These are phyloP conservation scores for Lasioglossum marginatum DNA, from an alignment of 2,888 invertebrate genomes.

Conservation along the genomic window DNA sequence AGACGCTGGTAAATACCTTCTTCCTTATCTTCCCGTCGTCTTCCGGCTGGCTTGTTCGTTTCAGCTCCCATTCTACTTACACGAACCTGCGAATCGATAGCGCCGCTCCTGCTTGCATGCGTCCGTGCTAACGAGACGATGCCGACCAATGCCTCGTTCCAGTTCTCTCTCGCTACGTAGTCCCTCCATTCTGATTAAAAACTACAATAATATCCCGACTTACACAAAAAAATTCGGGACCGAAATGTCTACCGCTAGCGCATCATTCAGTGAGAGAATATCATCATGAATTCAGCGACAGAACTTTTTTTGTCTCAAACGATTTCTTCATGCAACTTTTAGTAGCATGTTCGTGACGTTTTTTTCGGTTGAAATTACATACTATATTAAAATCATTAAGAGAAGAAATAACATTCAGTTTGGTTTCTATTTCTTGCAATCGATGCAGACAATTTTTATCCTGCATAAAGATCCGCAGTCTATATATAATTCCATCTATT, in stretches of 20 bases:
- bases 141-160: slow-evolving; percentile 1
- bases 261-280: not conserved
- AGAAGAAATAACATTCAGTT: too few species aligned
- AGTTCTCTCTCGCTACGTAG: not conserved
- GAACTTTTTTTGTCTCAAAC: not conserved
- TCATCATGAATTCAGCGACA: not conserved
- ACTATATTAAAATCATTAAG: too few species aligned
- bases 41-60: slow-evolving; percentile 52
- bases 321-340: not conserved
- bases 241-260: not conserved
- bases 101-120: slow-evolving; percentile 24
- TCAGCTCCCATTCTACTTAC: slow-evolving; percentile 30
- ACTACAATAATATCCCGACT: not conserved
- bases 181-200: not conserved
- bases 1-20: slow-evolving; percentile 77
- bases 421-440: too few species aligned
- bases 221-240: not conserved
- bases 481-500: too few species aligned
- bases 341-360: not conserved
- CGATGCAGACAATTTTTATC: too few species aligned
- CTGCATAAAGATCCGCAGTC: too few species aligned
- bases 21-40: slow-evolving; percentile 64
- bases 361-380: not conserved
- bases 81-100: slow-evolving; percentile 52
- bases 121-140: not conserved